These are phyloP conservation scores for Urocitellus parryii DNA, from an alignment of 2,113 vertebrate genomes.

Conservation along the genomic window DNA sequence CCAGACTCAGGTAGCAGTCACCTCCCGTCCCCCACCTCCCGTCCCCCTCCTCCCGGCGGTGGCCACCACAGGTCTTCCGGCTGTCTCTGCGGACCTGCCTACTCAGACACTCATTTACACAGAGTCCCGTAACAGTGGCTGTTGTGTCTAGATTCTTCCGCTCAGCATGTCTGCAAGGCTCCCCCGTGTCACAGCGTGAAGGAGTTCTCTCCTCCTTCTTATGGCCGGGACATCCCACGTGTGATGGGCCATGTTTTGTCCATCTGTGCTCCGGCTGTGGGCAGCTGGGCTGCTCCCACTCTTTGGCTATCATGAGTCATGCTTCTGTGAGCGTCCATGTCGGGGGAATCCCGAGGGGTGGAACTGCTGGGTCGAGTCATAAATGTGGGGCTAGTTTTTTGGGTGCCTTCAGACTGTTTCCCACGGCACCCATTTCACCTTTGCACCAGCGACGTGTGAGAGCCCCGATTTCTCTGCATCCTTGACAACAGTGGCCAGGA, in stretches of 20 bases:
- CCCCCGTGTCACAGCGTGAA: fast-evolving
- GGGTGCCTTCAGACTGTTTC: not conserved
- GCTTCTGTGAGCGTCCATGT: not conserved
- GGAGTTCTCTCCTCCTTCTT: too few species aligned
- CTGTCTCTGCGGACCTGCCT: not conserved
- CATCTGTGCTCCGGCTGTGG: not conserved
- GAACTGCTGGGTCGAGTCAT: not conserved
- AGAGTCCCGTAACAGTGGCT: not conserved
- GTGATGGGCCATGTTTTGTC: not conserved
- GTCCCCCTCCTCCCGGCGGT: not conserved
- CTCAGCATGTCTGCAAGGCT: not conserved
- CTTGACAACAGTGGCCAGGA: too few species aligned
- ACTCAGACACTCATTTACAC: not conserved
- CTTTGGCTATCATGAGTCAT: not conserved
- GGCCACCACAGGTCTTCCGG: not conserved
- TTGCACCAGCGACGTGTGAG: fast-evolving
- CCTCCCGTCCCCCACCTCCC: too few species aligned
- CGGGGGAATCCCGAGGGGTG: not conserved
- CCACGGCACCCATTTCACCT: not conserved
- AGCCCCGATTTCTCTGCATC: not conserved
- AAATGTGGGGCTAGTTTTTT: not conserved
- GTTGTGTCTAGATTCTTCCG: not conserved
- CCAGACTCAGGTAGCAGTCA: not conserved
- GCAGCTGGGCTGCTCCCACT: not conserved
- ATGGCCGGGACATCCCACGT: not conserved